Base-by-base conservation (phyloP, 2,888 invertebrate genomes). In the Cerastoderma edule region DNA sequence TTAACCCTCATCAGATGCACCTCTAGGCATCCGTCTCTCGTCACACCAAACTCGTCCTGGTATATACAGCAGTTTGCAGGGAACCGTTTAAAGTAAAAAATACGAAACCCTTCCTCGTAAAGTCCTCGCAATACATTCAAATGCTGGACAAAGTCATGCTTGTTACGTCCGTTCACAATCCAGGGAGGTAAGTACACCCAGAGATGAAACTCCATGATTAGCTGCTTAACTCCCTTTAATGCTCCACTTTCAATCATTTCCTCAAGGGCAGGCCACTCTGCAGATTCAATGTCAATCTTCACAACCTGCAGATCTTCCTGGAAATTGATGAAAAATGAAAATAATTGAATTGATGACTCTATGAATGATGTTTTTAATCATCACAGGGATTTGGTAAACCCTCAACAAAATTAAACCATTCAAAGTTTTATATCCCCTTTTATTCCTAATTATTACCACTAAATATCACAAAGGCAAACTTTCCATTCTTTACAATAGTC, bases 201-300 rank as follows among this genome's bases (percentile, higher is more conserved):
- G 19, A 57, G 73, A 53, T 80, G 80, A 33, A 80, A 76, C 53
- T 80, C 80, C 67, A 76, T 76, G 4, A 80, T 80, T 30, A 80
- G 54, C 65, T 80, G 80, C 60, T 76, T 76, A 2, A 80, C 73
- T 6, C 65, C 80, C 30, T 71, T 73, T 10, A 80, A 68, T 13
- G 67, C 50, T 4, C 72, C 72, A 35, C 60, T 56, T 8, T 35
- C 35, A 0, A 80, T 10, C 73, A 80, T 80, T 35, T 75, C 64
- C 13, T 73, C 75, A 22, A 80, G 63, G 2, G 73, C 75, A 1
- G 64, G 48, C 80, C 80, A 80, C 33, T 80, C 80, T 27, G 70
- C 80, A 13, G 73, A 76, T 54, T 80, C 80, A 2, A 80, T 76
- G 33, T 80, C 80, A 13, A 80, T 73, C 66, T 80, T 80, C 57